Evolutionary conservation across 1,140 invertebrate species (phyloP), one percentile per base, ranked within the genome.

Genomic region (Drosophila punjabiensis): DNA sequence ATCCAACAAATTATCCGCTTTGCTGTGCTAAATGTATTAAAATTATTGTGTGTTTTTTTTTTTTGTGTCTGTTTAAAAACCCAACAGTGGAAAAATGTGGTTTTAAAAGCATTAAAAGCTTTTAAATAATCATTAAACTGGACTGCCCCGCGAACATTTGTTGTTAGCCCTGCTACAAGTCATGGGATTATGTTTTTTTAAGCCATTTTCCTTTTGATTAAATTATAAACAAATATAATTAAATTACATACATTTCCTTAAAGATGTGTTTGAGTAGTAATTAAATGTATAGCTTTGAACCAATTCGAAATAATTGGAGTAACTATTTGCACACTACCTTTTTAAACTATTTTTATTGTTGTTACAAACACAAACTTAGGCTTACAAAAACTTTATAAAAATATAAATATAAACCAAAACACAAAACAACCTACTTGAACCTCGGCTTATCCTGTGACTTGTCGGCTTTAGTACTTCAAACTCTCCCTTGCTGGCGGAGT

Each of bases 361-460:
- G 14, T 16, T 14, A 16, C 14, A 39, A 16, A 39, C 37, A 0
- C 14, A 16, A 13, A 39, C 37, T 39, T 16, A 14, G 13, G 13
- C 0, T 16, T 3, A 39, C 37, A 6, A 16, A 16, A 39, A 39
- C 37, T 39, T 3, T 39, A 39, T 39, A 6, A 6, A 45, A 24
- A 24, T 1, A 24, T 8, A 14, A 24, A 14, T 13, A 13, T 5
- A 47, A 20, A 14, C 13, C 8, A 1, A 1, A 14, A 24, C 28
- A 13, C 14, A 3, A 56, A 24, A 33, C 16, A 48, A 47, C 30
- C 32, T 45, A 24, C 24, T 62, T 39, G 35, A 64, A 33, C 64
- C 64, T 53, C 18, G 71, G 81, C 76, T 80, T 89, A 84, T 89
- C 77, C 66, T 81, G 70, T 45, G 30, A 70, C 48, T 78, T 78